phyloP scores from a whole-genome alignment of 2,113 vertebrate genomes.

The Brienomyrus longianalis region DNA sequence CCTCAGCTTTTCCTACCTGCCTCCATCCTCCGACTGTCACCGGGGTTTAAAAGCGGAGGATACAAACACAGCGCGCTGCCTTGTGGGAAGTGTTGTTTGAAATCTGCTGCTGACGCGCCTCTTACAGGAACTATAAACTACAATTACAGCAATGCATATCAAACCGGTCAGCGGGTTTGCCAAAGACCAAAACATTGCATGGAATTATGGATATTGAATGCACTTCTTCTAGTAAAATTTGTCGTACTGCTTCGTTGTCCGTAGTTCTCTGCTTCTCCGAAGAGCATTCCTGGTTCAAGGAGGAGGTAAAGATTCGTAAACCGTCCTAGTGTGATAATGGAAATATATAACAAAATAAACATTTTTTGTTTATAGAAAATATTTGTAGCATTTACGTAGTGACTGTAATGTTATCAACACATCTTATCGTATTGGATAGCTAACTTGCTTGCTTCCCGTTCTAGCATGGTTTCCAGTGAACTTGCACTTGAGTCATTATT shows the following conservation, averaged over 20 bases:
- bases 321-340: neutral
- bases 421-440: neutral
- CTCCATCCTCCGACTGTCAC: slow-evolving; percentile 48
- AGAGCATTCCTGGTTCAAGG: neutral
- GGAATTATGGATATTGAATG: slow-evolving; percentile 31
- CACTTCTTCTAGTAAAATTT: neutral
- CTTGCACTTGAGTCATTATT: neutral
- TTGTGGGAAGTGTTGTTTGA: slow-evolving; percentile 34
- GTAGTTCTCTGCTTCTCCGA: neutral
- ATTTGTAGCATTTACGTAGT: neutral
- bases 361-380: neutral
- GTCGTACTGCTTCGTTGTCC: neutral
- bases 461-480: neutral
- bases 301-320: neutral
- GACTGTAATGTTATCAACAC: neutral
- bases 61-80: slow-evolving; percentile 33
- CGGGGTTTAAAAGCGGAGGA: slow-evolving; percentile 30
- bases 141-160: slow-evolving; percentile 9
- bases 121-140: slow-evolving; percentile 13
- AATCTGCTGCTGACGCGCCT: neutral
- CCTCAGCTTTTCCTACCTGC: slow-evolving; percentile 37
- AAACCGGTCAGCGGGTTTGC: neutral
- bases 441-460: neutral
- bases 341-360: neutral
- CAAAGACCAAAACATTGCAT: slow-evolving; percentile 11